These are phyloP conservation scores for Tenthredo amoena DNA, from an alignment of 2,888 invertebrate species.

Conservation along the genomic window DNA sequence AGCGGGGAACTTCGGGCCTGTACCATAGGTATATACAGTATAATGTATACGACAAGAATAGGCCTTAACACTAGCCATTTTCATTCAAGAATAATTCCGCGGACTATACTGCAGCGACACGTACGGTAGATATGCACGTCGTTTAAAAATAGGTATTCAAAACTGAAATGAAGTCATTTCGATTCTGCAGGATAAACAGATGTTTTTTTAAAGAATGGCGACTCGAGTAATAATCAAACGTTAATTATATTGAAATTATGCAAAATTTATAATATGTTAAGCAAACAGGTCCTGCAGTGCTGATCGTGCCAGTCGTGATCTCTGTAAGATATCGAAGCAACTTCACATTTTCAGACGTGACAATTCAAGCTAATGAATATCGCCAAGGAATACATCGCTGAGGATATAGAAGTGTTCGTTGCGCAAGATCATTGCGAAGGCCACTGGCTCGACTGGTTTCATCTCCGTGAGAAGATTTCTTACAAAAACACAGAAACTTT, in stretches of 20 bases:
- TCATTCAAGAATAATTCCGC: slow-evolving; percentile 11
- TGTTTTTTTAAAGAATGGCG: neutral
- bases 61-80: slow-evolving; percentile 1
- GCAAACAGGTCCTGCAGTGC: neutral
- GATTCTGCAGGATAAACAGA: neutral
- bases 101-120: neutral
- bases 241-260: slow-evolving; percentile 8
- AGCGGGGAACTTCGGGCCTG: neutral
- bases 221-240: neutral
- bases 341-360: neutral
- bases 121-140: neutral
- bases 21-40: neutral
- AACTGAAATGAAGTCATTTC: neutral
- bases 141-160: neutral
- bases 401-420: neutral
- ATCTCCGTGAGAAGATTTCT: slow-evolving; percentile 31
- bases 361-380: neutral
- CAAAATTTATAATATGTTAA: neutral
- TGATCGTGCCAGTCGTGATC: neutral
- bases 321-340: neutral
- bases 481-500: neutral
- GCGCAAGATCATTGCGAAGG: slow-evolving; percentile 29
- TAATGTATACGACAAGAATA: neutral
- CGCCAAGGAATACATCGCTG: neutral
- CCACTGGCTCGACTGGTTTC: slow-evolving; percentile 23